Evolutionary conservation across 2,113 vertebrate species (phyloP).

Genomic region (Typhlomys cinereus): DNA sequence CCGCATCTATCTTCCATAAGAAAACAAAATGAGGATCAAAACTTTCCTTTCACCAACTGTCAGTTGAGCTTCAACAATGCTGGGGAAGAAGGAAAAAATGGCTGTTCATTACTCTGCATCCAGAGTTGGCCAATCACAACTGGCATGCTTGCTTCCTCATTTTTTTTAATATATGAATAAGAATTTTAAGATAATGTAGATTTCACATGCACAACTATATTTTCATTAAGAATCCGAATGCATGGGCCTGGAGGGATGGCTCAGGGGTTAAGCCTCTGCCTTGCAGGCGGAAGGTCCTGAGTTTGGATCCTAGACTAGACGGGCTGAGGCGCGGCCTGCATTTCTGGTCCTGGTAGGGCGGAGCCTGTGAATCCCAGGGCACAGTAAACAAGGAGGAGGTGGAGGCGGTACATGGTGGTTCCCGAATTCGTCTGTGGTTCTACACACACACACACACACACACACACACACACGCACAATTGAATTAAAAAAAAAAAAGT

Average conservation of each 20-base stretch:
- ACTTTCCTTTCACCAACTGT: not conserved
- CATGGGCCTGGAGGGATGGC: too few species aligned
- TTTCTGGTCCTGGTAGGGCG: too few species aligned
- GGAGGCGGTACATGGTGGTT: too few species aligned
- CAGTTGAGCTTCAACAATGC: not conserved
- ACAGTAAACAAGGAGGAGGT: too few species aligned
- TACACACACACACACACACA: not conserved
- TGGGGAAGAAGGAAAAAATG: not conserved
- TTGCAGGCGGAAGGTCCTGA: too few species aligned
- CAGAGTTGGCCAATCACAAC: not conserved
- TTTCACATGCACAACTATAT: not conserved
- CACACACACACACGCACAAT: not conserved
- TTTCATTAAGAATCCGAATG: conserved; percentile 31
- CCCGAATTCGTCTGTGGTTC: not conserved
- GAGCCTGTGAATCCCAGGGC: too few species aligned
- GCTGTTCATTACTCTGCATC: not conserved
- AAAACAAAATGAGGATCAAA: conserved; percentile 12
- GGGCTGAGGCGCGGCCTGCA: too few species aligned
- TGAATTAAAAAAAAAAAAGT: not conserved
- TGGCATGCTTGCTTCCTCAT: not conserved
- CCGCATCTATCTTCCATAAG: not conserved
- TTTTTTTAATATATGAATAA: not conserved
- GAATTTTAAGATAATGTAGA: not conserved
- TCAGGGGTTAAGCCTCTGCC: too few species aligned
- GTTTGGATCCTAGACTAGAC: too few species aligned